phyloP scores from a whole-genome alignment of 2,797 vertebrate species.

The Xyrichtys novacula region DNA sequence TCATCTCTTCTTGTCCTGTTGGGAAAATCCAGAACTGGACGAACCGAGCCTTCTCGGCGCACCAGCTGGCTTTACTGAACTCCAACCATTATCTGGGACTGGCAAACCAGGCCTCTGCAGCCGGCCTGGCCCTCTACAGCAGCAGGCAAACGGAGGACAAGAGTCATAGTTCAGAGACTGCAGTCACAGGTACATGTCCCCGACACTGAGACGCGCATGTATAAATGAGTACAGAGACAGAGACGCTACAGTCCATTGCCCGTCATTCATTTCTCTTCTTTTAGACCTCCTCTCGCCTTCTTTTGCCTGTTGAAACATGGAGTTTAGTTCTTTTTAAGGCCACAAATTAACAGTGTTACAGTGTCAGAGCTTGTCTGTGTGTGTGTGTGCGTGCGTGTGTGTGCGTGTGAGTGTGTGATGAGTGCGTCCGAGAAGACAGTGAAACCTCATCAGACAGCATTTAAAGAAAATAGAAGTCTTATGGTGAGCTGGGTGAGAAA shows the following conservation, averaged over 20 bases:
- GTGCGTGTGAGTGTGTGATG: constrained; percentile 35
- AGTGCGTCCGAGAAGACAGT: constrained; percentile 36
- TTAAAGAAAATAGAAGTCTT: constrained; percentile 39
- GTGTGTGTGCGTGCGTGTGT: constrained; percentile 8
- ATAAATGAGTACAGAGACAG: constrained; percentile 51
- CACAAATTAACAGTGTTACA: constrained; percentile 73
- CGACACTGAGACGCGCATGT: constrained; percentile 83
- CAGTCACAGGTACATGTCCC: constrained; percentile 94
- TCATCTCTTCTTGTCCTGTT: constrained; percentile 92
- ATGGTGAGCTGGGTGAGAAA: constrained; percentile 43
- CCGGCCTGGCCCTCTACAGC: constrained; percentile 88
- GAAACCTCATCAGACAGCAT: constrained; percentile 52
- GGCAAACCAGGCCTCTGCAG: constrained; percentile 86
- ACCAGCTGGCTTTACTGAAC: constrained; percentile 94
- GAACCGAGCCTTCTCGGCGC: constrained; percentile 92
- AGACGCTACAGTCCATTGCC: constrained; percentile 60
- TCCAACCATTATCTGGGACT: constrained; percentile 95
- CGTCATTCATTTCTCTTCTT: constrained; percentile 55
- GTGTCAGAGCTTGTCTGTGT: constrained; percentile 50
- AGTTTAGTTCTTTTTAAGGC: constrained; percentile 57
- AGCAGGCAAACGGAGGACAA: constrained; percentile 88
- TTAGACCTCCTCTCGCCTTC: constrained; percentile 50
- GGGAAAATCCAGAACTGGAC: constrained; percentile 96
- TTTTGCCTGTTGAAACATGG: constrained; percentile 57
- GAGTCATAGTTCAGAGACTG: constrained; percentile 88